Conservation (phyloP, 2,888 invertebrate genomes). For the Cyclophora punctaria region DNA sequence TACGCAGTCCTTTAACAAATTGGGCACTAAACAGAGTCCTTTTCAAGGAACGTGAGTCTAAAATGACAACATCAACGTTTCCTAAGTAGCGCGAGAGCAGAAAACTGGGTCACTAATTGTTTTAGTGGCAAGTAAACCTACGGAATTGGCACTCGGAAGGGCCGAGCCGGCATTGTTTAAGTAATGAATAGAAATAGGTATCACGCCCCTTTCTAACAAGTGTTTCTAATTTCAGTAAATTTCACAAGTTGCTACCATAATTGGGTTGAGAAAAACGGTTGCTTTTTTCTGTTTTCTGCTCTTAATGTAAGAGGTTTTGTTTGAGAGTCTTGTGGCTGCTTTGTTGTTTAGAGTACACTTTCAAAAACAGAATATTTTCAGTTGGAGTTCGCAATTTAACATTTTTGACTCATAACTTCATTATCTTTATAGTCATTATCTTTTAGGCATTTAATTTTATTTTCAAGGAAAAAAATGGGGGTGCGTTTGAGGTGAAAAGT, state of each 20-base stretch:
- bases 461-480: too few relatives aligned
- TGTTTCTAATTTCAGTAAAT: constrained; percentile 1
- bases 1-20: background rate
- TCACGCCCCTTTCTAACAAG: constrained; percentile 11
- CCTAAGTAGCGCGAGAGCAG: constrained; percentile 1
- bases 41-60: constrained; percentile 5
- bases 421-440: too few relatives aligned
- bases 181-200: constrained; percentile 42
- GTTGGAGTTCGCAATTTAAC: too few relatives aligned
- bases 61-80: constrained; percentile 13
- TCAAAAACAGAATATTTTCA: too few relatives aligned
- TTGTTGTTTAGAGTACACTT: too few relatives aligned
- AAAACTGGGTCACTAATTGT: constrained; percentile 29
- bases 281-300: too few relatives aligned
- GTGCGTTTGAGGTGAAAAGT: too few relatives aligned
- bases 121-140: constrained; percentile 29
- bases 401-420: too few relatives aligned
- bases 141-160: constrained; percentile 25
- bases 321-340: too few relatives aligned
- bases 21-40: background rate
- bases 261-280: background rate
- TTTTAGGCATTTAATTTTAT: too few relatives aligned
- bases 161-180: constrained; percentile 28
- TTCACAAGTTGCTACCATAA: background rate
- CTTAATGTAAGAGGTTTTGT: too few relatives aligned